Evolutionary conservation across 1,140 invertebrate genomes (phyloP), one percentile per base, ranked within the genome.

Genomic region (Drosophila neocordata): DNA sequence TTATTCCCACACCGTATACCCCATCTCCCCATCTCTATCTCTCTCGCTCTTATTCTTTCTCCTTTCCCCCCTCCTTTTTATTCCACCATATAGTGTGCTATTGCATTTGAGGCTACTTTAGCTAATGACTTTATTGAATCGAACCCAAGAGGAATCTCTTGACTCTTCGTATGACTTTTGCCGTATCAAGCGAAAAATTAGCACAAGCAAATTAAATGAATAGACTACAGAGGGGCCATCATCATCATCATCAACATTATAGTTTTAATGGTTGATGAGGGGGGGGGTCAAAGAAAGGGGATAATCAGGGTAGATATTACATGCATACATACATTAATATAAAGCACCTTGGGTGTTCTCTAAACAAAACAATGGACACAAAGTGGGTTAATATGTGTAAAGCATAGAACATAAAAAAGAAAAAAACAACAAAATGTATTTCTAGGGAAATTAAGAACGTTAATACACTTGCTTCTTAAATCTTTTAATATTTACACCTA

Each of bases 121-220:
- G 78, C 82, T 87, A 87, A 87, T 88, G 83, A 82, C 83, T 88
- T 88, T 79, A 87, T 87, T 87, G 82, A 79, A 88, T 82, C 82
- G 63, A 55, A 38, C 18, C 20, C n/a, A 48, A 48, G 70, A 37
- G 70, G 57, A 44, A 18, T 67, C 56, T 71, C 34, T 71, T 71
- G 82, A 78, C 82, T 72, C 74, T 81, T 75, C 59, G 68, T 75
- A 68, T 87, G 82, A 88, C 82, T 87, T 79, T 82, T 87, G 82
- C 64, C 74, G 72, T 75, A 78, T 82, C 67, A 57, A 78, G 78
- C 82, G 60, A 27, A 65, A 75, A 87, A 87, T 88, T 88, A 87
- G 75, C 75, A 73, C 78, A 77, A 51, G 65, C 71, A 76, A 87
- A 87, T 87, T 87, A 73, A 88, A 76, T 87, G 78, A 87, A 78